phyloP scores from a whole-genome alignment of 1,140 invertebrate genomes.

The Leguminivora glycinivorella region DNA sequence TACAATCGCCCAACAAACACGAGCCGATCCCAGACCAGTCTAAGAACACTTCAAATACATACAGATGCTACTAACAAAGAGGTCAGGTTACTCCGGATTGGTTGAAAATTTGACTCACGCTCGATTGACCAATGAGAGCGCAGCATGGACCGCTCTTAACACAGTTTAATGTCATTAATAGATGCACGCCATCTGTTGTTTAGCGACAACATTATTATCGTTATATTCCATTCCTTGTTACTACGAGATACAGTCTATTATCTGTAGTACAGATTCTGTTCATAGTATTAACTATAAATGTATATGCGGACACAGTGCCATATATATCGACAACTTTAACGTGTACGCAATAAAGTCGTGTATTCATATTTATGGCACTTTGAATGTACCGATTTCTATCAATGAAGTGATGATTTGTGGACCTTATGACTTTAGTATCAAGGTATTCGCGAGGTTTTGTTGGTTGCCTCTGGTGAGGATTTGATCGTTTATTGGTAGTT shows the following conservation, averaged over 20 bases:
- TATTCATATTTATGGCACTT: no score
- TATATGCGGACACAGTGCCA: no score
- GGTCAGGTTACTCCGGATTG: no score
- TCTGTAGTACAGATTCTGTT: neutral
- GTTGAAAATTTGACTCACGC: neutral
- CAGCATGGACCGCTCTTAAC: neutral
- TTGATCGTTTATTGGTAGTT: constrained; percentile 1
- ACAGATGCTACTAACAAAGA: no score
- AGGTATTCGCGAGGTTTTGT: neutral
- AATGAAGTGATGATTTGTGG: neutral
- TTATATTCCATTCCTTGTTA: neutral
- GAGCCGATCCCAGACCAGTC: neutral
- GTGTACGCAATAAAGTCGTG: no score
- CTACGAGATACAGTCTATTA: neutral
- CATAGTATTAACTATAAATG: no score
- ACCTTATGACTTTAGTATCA: neutral
- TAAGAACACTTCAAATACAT: no score
- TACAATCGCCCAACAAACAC: neutral
- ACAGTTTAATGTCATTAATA: constrained; percentile 10
- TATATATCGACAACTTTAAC: no score
- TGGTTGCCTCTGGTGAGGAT: neutral
- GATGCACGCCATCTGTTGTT: constrained; percentile 2
- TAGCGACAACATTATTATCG: neutral
- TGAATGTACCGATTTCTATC: no score
- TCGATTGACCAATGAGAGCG: neutral